These are phyloP conservation scores for Propsilocerus akamusi DNA, from an alignment of 1,140 invertebrate species.

Conservation along the genomic window DNA sequence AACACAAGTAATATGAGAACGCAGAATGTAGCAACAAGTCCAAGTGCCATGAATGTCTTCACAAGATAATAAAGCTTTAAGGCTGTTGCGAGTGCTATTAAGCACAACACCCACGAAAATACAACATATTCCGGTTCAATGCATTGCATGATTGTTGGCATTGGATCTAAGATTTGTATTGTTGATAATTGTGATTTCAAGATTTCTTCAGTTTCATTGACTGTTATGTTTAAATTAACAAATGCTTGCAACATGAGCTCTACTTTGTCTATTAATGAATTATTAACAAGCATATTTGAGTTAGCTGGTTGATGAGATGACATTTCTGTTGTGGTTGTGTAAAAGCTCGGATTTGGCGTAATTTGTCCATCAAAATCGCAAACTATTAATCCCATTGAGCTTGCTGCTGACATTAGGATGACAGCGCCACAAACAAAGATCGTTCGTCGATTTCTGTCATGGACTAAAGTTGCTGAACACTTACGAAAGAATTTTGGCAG, in stretches of 20 bases:
- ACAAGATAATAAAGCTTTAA: conserved; percentile 81
- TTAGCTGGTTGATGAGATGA: neutral
- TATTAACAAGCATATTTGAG: neutral
- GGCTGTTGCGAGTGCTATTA: conserved; percentile 79
- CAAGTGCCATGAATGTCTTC: conserved; percentile 61
- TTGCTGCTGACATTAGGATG: conserved; percentile 49
- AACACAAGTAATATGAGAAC: conserved; percentile 43
- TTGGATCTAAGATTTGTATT: neutral
- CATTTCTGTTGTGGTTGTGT: neutral
- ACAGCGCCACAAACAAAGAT: conserved; percentile 64
- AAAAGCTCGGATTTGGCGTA: neutral
- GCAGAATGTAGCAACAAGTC: conserved; percentile 53
- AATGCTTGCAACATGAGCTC: too few relatives aligned
- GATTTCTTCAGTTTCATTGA: neutral
- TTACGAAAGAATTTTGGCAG: conserved; percentile 40
- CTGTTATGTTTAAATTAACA: too few relatives aligned
- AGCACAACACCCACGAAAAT: conserved; percentile 83
- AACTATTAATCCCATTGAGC: conserved; percentile 24
- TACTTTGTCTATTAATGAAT: neutral
- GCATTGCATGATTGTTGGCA: conserved; percentile 19
- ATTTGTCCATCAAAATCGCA: conserved; percentile 15
- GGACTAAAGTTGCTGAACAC: conserved; percentile 53
- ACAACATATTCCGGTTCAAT: conserved; percentile 72
- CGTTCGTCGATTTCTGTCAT: conserved; percentile 46
- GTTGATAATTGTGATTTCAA: neutral